A percentile compares a stretch with the other conserved stretches of the same genome.
phyloP scores from a whole-genome alignment of 2,113 vertebrate species.

The Tragelaphus imberbis region DNA sequence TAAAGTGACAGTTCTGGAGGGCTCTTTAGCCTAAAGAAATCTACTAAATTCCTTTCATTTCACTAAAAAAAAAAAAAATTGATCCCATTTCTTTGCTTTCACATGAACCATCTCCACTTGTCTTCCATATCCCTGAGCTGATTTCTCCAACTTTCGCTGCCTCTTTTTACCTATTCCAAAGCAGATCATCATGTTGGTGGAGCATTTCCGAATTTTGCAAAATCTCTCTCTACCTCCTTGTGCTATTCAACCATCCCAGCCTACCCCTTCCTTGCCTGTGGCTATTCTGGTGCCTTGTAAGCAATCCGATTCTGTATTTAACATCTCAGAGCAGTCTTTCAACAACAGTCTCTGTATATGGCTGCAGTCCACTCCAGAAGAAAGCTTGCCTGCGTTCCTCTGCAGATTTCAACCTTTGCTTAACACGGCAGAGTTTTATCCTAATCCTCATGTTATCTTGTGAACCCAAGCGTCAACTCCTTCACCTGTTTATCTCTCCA shows the following conservation, averaged over 20 bases:
- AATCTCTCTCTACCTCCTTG: not conserved
- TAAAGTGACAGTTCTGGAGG: not conserved
- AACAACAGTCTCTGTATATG: not conserved
- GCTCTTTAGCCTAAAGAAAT: not conserved
- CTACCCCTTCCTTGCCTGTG: not conserved
- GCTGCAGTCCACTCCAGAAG: accelerated
- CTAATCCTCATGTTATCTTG: accelerated
- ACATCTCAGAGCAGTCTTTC: not conserved
- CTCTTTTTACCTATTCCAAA: not conserved
- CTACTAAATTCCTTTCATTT: not conserved
- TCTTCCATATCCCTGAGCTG: too few species aligned
- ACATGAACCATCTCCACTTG: not conserved
- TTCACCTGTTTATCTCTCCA: accelerated
- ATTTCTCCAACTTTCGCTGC: not conserved
- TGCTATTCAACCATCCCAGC: not conserved
- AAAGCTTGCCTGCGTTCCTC: too few species aligned
- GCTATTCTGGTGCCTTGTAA: not conserved
- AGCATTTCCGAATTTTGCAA: not conserved
- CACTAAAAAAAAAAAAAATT: not conserved
- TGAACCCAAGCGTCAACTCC: accelerated
- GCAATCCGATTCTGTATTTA: not conserved
- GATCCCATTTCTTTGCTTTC: not conserved
- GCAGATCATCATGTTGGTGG: not conserved
- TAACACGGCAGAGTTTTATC: accelerated
- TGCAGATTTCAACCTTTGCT: accelerated